Evolutionary conservation across 2,888 invertebrate genomes (phyloP).

Genomic region (Leptinotarsa haldemani): DNA sequence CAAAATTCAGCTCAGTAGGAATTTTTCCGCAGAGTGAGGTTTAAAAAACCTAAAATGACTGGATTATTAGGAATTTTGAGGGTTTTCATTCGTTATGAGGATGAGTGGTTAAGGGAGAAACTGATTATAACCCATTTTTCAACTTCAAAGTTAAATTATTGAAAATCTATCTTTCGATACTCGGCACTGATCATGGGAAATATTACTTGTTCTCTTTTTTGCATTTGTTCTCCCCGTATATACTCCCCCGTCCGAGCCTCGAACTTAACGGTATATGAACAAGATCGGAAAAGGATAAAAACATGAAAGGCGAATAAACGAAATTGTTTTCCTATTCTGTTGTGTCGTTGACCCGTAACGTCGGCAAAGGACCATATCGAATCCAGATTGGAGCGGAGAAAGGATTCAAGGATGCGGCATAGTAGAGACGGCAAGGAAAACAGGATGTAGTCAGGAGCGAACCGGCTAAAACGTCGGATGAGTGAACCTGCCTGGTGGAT

Average conservation of each 20-base stretch:
- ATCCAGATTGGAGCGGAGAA: slow-evolving; percentile 41
- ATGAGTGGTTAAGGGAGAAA: too few species aligned
- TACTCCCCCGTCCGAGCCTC: background rate
- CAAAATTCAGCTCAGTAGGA: too few species aligned
- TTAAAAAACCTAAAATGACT: too few species aligned
- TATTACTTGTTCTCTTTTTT: too few species aligned
- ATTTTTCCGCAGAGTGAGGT: too few species aligned
- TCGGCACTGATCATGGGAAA: background rate
- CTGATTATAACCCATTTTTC: too few species aligned
- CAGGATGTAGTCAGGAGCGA: slow-evolving; percentile 26
- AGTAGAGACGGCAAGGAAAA: slow-evolving; percentile 19
- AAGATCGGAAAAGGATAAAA: slow-evolving; percentile 40
- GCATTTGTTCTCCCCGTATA: background rate
- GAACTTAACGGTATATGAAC: slow-evolving; percentile 37
- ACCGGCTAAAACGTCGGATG: slow-evolving; percentile 15
- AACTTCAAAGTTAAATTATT: too few species aligned
- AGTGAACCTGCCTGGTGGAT: background rate
- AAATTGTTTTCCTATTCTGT: slow-evolving; percentile 50
- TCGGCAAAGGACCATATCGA: slow-evolving; percentile 49
- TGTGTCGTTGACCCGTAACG: slow-evolving; percentile 52
- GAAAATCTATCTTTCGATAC: too few species aligned
- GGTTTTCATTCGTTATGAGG: too few species aligned
- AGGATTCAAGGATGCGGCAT: slow-evolving; percentile 11
- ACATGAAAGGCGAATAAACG: slow-evolving; percentile 47
- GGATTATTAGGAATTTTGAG: too few species aligned